Base-by-base conservation (phyloP, 2,113 vertebrate species). In the Guaruba guarouba region DNA sequence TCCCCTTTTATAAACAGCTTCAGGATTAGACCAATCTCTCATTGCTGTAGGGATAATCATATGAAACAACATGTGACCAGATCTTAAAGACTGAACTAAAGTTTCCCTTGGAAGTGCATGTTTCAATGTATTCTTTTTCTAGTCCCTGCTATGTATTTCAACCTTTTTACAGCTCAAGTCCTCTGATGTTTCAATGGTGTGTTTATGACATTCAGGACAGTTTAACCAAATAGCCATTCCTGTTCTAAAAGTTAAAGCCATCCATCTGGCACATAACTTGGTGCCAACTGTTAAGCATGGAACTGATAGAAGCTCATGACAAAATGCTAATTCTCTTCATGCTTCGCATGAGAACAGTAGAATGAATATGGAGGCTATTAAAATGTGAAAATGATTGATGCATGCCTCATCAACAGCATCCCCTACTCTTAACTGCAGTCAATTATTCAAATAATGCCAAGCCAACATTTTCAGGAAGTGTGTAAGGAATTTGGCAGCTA, bases 221-320 rank as follows among this genome's bases (percentile, higher is more conserved):
- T 95, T 97, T 88, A 95, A 81, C 90, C 93, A 96, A 96, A 96
- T 88, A 94, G 61, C 86, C 80, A 87, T 83, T 92, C 71, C 74
- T 80, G 31, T 92, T 96, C 80, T 88, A 91, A 90, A 97, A 97
- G 94, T 89, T 94, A 96, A 97, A 97, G 92, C 66, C 85, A 92
- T 48, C 90, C 97, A 97, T 97, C 97, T 97, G 97, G 92, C 70
- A 90, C 69, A 41, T n/a, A 48, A 59, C 68, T 85, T 57, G 33
- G 85, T 95, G 96, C 97, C 97, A 97, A 93, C 93, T 95, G 92
- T 90, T 91, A 84, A 95, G 80, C 83, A 88, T 1, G 63, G 86
- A 94, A 74, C 64, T 76, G 86, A 96, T 23, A 46, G 64, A 92
- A 55, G 82, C 49, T 96, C 75, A 78, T 61, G 94, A 94, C 62